Evolutionary conservation across 2,888 invertebrate species (phyloP).

Genomic region (Ophioninae sp.): DNA sequence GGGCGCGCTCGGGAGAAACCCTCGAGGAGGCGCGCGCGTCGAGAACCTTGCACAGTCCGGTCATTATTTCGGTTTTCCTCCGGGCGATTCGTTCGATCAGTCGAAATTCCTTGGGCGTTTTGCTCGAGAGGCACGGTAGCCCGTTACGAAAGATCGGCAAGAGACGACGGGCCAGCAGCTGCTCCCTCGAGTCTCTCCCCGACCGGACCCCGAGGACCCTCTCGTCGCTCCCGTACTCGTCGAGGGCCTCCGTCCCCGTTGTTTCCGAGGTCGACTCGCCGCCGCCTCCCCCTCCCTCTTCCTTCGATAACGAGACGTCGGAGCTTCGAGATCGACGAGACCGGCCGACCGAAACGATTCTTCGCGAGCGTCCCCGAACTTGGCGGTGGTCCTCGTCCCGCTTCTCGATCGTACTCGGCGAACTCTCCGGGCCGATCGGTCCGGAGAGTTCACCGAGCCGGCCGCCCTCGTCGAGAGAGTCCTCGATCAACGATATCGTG

Average conservation of each 20-base stretch:
- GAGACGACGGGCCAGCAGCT: slow-evolving; percentile 36
- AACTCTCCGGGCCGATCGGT: too few species aligned
- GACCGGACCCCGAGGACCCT: slow-evolving; percentile 52
- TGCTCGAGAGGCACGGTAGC: slow-evolving; percentile 84
- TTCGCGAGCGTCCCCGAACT: too few species aligned
- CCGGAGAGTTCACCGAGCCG: too few species aligned
- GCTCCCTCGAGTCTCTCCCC: slow-evolving; percentile 55
- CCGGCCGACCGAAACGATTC: too few species aligned
- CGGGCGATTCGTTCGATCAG: slow-evolving; percentile 78
- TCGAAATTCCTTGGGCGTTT: slow-evolving; percentile 81
- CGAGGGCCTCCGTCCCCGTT: not conserved
- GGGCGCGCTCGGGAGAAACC: too few species aligned
- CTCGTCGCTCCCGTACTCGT: slow-evolving; percentile 24
- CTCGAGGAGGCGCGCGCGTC: not conserved
- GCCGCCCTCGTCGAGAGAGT: not conserved
- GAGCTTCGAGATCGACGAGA: too few species aligned
- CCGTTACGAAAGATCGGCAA: slow-evolving; percentile 81
- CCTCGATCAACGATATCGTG: slow-evolving; percentile 74
- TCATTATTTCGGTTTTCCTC: slow-evolving; percentile 83
- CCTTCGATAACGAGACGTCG: too few species aligned
- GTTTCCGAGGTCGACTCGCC: not conserved
- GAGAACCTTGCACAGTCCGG: slow-evolving; percentile 82
- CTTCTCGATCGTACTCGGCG: too few species aligned
- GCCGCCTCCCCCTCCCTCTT: not conserved
- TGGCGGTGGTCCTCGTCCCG: too few species aligned